A percentile compares a stretch with the other conserved stretches of the same genome.
Conservation (phyloP, 2,797 vertebrate genomes). For the Anabas testudineus region DNA sequence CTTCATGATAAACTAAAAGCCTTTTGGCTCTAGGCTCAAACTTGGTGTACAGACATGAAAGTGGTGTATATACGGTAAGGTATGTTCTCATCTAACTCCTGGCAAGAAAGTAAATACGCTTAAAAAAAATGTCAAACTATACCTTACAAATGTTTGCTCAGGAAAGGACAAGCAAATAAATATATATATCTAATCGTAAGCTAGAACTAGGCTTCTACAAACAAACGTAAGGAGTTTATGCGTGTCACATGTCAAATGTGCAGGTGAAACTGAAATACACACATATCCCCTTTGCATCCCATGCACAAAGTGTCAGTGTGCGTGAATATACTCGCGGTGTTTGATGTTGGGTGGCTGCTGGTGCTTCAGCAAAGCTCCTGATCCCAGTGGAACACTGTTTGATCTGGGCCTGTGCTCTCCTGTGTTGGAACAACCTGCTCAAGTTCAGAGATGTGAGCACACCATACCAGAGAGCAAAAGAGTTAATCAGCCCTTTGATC, state of each 20-base stretch:
- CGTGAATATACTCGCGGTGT: constrained; percentile 49
- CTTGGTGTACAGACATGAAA: background rate
- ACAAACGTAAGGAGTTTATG: constrained; percentile 37
- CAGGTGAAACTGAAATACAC: constrained; percentile 52
- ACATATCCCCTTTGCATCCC: constrained; percentile 39
- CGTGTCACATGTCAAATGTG: constrained; percentile 45
- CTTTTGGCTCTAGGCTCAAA: background rate
- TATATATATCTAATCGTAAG: constrained; percentile 23
- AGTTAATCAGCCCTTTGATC: constrained; percentile 80
- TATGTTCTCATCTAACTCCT: background rate
- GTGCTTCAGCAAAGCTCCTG: constrained; percentile 68
- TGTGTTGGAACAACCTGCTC: constrained; percentile 75
- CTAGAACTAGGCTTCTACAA: constrained; percentile 27
- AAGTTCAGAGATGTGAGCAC: constrained; percentile 74
- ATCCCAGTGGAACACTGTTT: constrained; percentile 79
- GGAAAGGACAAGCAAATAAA: background rate
- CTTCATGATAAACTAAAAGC: background rate
- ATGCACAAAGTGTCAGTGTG: constrained; percentile 37
- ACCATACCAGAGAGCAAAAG: constrained; percentile 71
- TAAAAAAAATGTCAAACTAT: background rate
- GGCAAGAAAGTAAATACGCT: background rate
- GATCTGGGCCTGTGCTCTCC: constrained; percentile 76
- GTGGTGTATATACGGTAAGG: background rate
- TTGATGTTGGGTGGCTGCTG: constrained; percentile 80
- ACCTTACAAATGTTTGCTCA: background rate